Percentiles rank a stretch among this genome's conserved stretches.
Evolutionary conservation across 2,113 vertebrate genomes (phyloP).

Genomic region (Elanus axillaris): DNA sequence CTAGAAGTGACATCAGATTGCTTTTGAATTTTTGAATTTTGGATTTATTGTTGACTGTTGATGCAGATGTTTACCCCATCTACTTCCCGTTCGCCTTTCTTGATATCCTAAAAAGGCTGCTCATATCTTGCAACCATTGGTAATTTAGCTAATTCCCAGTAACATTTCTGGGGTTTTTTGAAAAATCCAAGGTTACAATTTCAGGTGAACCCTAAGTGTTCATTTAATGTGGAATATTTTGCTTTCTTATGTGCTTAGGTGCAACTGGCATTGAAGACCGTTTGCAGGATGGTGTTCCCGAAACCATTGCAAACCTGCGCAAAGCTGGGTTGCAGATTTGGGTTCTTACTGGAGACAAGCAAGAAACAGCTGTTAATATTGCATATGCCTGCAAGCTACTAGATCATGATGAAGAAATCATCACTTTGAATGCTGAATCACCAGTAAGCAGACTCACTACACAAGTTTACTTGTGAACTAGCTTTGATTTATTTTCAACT

Average conservation of each 20-base stretch:
- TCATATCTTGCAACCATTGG: not conserved
- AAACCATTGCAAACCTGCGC: constrained; percentile 87
- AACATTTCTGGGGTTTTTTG: not conserved
- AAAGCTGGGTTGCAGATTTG: constrained; percentile 95
- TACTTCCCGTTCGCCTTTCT: not conserved
- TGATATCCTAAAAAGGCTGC: not conserved
- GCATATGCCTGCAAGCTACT: constrained; percentile 94
- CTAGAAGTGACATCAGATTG: not conserved
- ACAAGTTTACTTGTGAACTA: not conserved
- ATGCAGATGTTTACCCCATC: not conserved
- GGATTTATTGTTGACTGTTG: not conserved
- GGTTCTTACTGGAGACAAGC: constrained; percentile 98
- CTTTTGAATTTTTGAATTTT: not conserved
- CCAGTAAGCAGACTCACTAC: constrained; percentile 69
- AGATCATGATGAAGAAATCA: constrained; percentile 89
- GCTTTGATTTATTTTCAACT: not conserved
- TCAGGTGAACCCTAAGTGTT: not conserved
- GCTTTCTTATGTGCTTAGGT: constrained; percentile 66
- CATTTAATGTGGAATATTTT: not conserved
- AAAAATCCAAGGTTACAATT: not conserved
- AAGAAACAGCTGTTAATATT: constrained; percentile 95
- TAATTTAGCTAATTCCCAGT: not conserved
- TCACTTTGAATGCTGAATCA: constrained; percentile 92
- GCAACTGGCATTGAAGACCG: constrained; percentile 95
- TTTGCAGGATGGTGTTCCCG: constrained; percentile 93